phyloP scores from a whole-genome alignment of 1,140 invertebrate genomes.

The Berghia stephanieae region DNA sequence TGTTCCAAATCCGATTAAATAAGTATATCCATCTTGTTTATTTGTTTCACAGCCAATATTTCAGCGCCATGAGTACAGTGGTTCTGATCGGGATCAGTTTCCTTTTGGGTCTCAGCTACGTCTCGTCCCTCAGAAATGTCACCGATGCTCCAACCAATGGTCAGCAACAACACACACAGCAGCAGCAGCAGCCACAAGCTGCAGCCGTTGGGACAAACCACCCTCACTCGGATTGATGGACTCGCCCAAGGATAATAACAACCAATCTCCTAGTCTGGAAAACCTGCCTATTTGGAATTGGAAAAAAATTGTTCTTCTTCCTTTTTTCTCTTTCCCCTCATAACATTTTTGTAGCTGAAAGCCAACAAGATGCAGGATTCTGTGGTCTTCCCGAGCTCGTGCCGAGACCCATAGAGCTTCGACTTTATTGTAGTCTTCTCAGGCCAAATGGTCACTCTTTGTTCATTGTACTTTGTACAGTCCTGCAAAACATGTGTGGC shows the following conservation, averaged over 20 bases:
- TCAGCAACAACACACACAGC: background rate
- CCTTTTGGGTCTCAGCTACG: slow-evolving; percentile 68
- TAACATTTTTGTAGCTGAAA: background rate
- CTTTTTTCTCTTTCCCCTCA: background rate
- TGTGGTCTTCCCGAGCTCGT: too few relatives aligned
- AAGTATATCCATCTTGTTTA: too few relatives aligned
- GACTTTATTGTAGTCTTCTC: too few relatives aligned
- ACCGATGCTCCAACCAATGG: too few relatives aligned
- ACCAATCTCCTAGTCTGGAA: background rate
- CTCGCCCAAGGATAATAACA: background rate
- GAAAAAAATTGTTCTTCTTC: background rate
- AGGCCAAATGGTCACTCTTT: too few relatives aligned
- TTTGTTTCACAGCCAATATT: slow-evolving; percentile 71
- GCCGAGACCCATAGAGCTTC: too few relatives aligned
- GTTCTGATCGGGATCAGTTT: slow-evolving; percentile 72
- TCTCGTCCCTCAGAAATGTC: slow-evolving; percentile 38
- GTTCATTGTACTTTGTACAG: too few relatives aligned
- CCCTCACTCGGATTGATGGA: slow-evolving; percentile 12
- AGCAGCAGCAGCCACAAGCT: background rate
- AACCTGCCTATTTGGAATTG: background rate
- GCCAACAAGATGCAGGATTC: background rate
- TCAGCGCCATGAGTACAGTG: slow-evolving; percentile 73
- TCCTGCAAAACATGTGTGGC: too few relatives aligned
- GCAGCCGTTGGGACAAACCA: background rate
- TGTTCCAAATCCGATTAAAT: too few relatives aligned